Base-by-base conservation (phyloP, 2,113 vertebrate genomes). In the Neogobius melanostomus region DNA sequence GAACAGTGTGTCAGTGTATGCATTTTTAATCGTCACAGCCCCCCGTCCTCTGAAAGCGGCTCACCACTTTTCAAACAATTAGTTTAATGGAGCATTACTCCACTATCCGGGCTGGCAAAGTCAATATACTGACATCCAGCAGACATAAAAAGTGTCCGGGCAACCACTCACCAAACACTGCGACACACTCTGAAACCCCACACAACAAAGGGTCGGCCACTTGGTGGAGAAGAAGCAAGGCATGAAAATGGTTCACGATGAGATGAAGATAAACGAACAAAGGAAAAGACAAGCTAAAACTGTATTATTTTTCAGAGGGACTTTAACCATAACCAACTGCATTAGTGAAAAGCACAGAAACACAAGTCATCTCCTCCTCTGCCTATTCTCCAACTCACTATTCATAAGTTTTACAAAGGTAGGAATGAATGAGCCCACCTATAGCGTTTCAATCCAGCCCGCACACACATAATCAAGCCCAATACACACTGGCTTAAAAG, bases 1-100 rank as follows among this genome's bases (percentile, higher is more conserved):
- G 63, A 64, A 65, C 54, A 70, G 54, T 44, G 45, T 63, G 68
- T 62, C 70, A 42, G 67, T 65, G 12, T 53, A 47, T 76, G 75
- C 64, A 70, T 85, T 85, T 85, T 79, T 88, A 90, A 91, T 87
- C 81, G 84, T 45, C 68, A 74, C 6, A 47, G 77, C 51, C 21
- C 28, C 56, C 56, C 6, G 76, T 68, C 80, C 77, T 84, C 17
- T 75, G 68, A 85, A 82, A 71, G 80, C 69, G 80, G 71, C 76
- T 62, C 74, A 66, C 69, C 83, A 86, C 83, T 88, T 84, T 68
- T 83, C 80, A 77, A 86, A 86, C 85, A 87, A 82, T 90, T 86
- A 83, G 86, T 87, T 86, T 87, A 91, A 90, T 91, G 89, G 85
- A 88, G 76, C 88, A 77, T 88, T 67, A 71, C 84, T 80, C 51